Conservation (phyloP, 2,113 vertebrate genomes). For the Phylloscopus trochilus region DNA sequence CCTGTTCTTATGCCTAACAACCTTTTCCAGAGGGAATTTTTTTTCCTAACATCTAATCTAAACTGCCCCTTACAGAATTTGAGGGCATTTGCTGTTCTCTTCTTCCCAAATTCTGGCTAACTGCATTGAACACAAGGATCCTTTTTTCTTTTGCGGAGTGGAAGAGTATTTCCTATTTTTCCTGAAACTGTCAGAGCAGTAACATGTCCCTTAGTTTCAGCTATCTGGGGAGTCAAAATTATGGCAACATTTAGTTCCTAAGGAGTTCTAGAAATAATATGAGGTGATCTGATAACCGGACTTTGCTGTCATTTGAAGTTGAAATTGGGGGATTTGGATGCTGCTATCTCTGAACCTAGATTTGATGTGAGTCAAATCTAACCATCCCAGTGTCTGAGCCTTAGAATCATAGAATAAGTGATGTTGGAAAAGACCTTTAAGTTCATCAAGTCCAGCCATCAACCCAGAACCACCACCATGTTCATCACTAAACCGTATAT, state of each 20-base stretch:
- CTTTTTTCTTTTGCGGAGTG: background rate
- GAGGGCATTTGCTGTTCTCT: background rate
- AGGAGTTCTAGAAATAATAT: background rate
- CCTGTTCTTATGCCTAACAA: background rate
- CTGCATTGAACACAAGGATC: background rate
- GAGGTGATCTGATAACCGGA: background rate
- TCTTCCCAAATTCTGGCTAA: background rate
- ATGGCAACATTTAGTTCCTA: background rate
- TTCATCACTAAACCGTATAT: background rate
- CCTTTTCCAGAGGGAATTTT: background rate
- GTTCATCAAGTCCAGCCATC: background rate
- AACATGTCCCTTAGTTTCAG: background rate
- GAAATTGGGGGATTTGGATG: background rate
- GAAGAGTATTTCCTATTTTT: background rate
- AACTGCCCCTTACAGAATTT: background rate
- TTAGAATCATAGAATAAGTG: background rate
- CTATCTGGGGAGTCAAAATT: background rate
- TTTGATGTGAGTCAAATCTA: background rate
- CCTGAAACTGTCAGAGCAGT: background rate
- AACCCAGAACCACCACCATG: background rate
- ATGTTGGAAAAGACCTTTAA: background rate
- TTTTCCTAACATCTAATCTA: background rate
- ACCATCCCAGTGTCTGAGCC: rapidly evolving
- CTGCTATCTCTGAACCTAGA: background rate
- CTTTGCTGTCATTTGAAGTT: background rate